Evolutionary conservation across 2,113 vertebrate species (phyloP).

Genomic region (Panthera leo): DNA sequence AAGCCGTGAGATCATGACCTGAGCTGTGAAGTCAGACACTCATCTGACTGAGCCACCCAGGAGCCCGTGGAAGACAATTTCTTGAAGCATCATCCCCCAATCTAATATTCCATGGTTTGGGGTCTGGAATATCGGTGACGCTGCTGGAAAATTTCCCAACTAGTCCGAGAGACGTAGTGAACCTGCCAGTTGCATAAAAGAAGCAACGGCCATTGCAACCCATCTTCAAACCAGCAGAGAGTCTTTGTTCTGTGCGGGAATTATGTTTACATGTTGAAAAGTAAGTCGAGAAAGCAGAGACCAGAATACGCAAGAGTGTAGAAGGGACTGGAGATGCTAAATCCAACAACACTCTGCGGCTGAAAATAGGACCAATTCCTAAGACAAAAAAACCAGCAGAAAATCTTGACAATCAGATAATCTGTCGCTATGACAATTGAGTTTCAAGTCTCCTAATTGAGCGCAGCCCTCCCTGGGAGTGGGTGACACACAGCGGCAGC

Average conservation of each 20-base stretch:
- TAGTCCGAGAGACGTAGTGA: background rate
- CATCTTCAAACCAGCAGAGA: background rate
- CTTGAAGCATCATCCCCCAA: background rate
- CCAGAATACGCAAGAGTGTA: background rate
- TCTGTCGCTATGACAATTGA: slow-evolving; percentile 64
- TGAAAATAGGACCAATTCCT: slow-evolving; percentile 19
- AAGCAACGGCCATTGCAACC: background rate
- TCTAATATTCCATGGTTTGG: background rate
- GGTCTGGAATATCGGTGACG: background rate
- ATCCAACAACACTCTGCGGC: background rate
- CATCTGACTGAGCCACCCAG: too few relatives aligned
- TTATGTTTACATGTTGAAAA: background rate
- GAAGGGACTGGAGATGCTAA: background rate
- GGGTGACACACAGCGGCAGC: background rate
- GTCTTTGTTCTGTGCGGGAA: background rate
- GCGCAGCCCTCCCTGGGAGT: slow-evolving; percentile 1
- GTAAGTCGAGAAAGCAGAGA: background rate
- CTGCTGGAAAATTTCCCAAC: background rate
- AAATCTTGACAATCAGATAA: slow-evolving; percentile 52
- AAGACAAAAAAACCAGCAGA: slow-evolving; percentile 55
- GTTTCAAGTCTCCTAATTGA: slow-evolving; percentile 64
- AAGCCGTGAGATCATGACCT: too few relatives aligned
- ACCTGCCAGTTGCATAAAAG: background rate
- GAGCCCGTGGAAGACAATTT: background rate
- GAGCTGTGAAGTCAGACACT: too few relatives aligned